A percentile compares a stretch with the other conserved stretches of the same genome.
Evolutionary conservation across 2,113 vertebrate species (phyloP).

Genomic region (Oncorhynchus keta): DNA sequence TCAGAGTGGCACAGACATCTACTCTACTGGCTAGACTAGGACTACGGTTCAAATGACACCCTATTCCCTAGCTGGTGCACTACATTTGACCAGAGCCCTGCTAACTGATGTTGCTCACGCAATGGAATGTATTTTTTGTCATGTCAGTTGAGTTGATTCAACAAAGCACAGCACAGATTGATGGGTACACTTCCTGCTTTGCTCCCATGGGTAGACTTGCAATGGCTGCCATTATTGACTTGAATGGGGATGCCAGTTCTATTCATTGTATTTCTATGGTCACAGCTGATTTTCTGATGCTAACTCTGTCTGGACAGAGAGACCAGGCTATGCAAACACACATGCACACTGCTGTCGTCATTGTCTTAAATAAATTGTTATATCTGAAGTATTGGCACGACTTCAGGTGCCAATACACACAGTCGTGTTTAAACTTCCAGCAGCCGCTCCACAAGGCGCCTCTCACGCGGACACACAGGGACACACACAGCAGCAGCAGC

Average conservation of each 20-base stretch:
- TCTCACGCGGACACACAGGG: not conserved
- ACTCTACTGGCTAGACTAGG: slow-evolving; percentile 46
- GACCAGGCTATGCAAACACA: not conserved
- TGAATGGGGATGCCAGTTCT: no score
- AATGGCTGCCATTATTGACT: no score
- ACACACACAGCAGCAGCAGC: slow-evolving; percentile 26
- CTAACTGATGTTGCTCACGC: no score
- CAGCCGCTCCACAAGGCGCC: no score
- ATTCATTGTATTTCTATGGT: slow-evolving; percentile 23
- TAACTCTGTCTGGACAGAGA: slow-evolving; percentile 33
- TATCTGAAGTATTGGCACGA: not conserved
- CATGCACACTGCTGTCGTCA: slow-evolving; percentile 51
- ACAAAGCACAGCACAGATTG: no score
- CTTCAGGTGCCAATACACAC: not conserved
- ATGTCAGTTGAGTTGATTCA: no score
- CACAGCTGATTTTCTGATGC: slow-evolving; percentile 67
- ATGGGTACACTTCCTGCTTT: no score
- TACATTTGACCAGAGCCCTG: no score
- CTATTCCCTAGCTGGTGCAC: not conserved
- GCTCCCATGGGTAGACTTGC: no score
- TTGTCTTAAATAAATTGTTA: slow-evolving; percentile 19
- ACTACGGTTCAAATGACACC: no score
- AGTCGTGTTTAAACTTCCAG: slow-evolving; percentile 16
- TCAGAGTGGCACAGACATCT: slow-evolving; percentile 20
- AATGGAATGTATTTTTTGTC: no score